A percentile compares a stretch with the other conserved stretches of the same genome.
Conservation (phyloP, 2,888 invertebrate genomes). For the Apoderus coryli region DNA sequence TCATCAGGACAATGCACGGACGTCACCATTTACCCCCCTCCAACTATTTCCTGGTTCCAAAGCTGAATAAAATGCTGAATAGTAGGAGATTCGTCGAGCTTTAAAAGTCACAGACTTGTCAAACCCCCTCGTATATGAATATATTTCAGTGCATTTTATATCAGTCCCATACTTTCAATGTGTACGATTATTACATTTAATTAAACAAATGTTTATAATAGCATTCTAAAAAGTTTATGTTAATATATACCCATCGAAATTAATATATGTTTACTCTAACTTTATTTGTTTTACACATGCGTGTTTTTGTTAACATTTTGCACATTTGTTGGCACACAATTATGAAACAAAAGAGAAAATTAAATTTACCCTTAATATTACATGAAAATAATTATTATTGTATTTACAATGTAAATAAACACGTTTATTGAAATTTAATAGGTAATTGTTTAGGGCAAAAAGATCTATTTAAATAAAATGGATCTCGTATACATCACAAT, state of each 20-base stretch:
- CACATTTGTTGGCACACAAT: conserved; percentile 19
- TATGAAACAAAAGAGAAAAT: conserved; percentile 18
- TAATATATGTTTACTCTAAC: conserved; percentile 18
- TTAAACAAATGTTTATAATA: conserved; percentile 16
- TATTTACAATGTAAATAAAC: conserved; percentile 17
- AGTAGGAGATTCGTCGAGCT: no score
- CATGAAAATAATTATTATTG: conserved; percentile 17
- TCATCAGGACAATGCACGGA: no score
- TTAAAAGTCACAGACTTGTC: no score
- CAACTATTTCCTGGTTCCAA: no score
- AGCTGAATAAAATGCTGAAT: no score
- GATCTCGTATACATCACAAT: no score
- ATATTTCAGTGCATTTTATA: no score
- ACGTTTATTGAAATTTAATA: conserved; percentile 5
- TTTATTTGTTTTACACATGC: conserved; percentile 18
- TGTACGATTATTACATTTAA: conserved; percentile 14
- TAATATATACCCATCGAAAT: conserved; percentile 17
- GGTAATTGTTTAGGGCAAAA: background rate
- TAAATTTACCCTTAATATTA: conserved; percentile 19
- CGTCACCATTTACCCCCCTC: no score
- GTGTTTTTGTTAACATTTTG: conserved; percentile 20
- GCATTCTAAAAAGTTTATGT: conserved; percentile 15
- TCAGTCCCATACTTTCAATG: no score
- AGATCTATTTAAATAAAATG: no score
- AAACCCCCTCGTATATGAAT: no score